Percentiles rank a stretch among this genome's conserved stretches.
Conservation (phyloP, 2,888 invertebrate species). For the Caenorhabditis plicata region DNA sequence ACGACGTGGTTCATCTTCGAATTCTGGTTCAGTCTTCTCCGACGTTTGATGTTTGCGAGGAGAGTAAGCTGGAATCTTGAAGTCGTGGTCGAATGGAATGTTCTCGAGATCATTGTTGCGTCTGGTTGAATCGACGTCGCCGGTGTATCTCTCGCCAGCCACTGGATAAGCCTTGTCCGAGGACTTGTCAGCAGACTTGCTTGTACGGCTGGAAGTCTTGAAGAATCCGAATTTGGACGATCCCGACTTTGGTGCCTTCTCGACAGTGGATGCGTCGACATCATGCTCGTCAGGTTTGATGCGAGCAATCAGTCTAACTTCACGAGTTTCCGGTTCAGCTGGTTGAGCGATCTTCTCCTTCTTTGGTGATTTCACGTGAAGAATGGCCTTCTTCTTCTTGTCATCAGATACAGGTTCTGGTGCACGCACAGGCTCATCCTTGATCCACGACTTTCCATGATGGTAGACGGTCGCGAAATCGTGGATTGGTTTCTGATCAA, state of each 20-base stretch:
- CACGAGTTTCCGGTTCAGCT: slow-evolving; percentile 11
- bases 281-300: slow-evolving; percentile 15
- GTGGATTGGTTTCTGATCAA: no score
- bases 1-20: background rate
- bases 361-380: slow-evolving; percentile 1
- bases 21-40: slow-evolving; percentile 2
- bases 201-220: no score
- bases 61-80: slow-evolving; percentile 11
- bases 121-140: slow-evolving; percentile 10
- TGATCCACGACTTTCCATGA: no score
- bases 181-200: no score
- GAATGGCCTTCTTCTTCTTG: no score
- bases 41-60: slow-evolving; percentile 1
- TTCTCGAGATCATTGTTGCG: slow-evolving; percentile 14
- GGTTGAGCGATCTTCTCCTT: slow-evolving; percentile 15
- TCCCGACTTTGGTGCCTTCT: slow-evolving; percentile 9
- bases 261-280: background rate
- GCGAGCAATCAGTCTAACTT: slow-evolving; percentile 32
- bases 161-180: slow-evolving; percentile 7
- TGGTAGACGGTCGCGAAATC: no score
- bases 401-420: no score
- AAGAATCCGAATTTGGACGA: slow-evolving; percentile 20
- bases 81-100: slow-evolving; percentile 11
- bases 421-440: no score
- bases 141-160: slow-evolving; percentile 11